Conservation (phyloP, 2,888 invertebrate genomes). For the Toxonevra muliebris region DNA sequence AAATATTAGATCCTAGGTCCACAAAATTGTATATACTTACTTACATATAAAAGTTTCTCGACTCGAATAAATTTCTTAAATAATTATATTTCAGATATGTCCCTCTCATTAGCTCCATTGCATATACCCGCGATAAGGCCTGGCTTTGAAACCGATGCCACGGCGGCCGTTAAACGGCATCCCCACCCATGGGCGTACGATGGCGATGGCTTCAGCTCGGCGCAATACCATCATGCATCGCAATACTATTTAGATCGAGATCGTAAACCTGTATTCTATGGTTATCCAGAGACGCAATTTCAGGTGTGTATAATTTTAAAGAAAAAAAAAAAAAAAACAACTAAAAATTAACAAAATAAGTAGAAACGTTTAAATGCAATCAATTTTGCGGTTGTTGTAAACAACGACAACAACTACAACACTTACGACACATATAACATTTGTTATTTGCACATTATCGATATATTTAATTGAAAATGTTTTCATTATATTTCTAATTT, state of each 20-base stretch:
- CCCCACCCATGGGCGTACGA: slow-evolving; percentile 65
- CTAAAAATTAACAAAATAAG: neutral
- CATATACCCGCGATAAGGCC: slow-evolving; percentile 90
- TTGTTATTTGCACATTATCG: too few species aligned
- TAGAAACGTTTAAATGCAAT: neutral
- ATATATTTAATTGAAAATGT: neutral
- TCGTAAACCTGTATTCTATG: slow-evolving; percentile 65
- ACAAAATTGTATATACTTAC: too few species aligned
- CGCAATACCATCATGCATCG: slow-evolving; percentile 62
- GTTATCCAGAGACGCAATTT: slow-evolving; percentile 65
- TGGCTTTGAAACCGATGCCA: slow-evolving; percentile 67
- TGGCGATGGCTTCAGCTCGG: slow-evolving; percentile 61
- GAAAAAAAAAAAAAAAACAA: slow-evolving; percentile 2
- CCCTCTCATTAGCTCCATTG: slow-evolving; percentile 72
- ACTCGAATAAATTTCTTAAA: neutral
- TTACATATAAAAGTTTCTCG: too few species aligned
- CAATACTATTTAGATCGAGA: slow-evolving; percentile 65
- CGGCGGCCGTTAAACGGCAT: slow-evolving; percentile 64
- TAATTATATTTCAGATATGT: slow-evolving; percentile 67
- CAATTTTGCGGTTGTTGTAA: too few species aligned
- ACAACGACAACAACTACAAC: too few species aligned
- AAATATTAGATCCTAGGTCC: too few species aligned
- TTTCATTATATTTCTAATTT: slow-evolving; percentile 18
- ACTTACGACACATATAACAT: too few species aligned
- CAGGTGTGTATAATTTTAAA: slow-evolving; percentile 57